A percentile compares a stretch with the other conserved stretches of the same genome.
phyloP scores from a whole-genome alignment of 2,888 invertebrate species.

The Perdita meconis region DNA sequence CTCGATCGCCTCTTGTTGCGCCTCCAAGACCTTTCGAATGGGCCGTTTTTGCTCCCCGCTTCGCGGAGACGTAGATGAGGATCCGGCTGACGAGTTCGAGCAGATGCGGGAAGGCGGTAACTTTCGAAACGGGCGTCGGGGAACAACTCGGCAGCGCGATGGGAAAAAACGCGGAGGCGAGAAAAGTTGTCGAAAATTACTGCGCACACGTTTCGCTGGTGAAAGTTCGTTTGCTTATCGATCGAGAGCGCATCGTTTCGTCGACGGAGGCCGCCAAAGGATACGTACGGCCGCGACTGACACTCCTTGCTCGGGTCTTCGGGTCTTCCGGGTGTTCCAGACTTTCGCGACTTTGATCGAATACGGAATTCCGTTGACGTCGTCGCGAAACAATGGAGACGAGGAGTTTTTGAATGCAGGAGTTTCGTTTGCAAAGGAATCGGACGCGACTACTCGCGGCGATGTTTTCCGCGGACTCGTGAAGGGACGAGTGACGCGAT shows the following conservation, averaged over 20 bases:
- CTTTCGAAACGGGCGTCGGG: conserved; percentile 22
- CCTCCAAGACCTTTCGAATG: not conserved
- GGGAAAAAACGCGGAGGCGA: conserved; percentile 30
- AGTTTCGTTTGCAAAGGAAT: not conserved
- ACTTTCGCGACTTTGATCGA: conserved; percentile 14
- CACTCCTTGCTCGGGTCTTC: too few relatives aligned
- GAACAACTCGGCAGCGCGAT: conserved; percentile 19
- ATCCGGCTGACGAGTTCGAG: not conserved
- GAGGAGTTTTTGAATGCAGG: not conserved
- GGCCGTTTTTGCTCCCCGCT: not conserved
- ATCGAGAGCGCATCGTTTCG: conserved; percentile 49
- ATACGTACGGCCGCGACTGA: conserved; percentile 12
- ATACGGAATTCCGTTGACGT: conserved; percentile 27
- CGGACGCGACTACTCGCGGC: not conserved
- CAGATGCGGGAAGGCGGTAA: not conserved
- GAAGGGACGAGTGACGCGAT: conserved; percentile 1
- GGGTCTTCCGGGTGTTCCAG: too few relatives aligned
- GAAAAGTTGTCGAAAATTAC: conserved; percentile 35
- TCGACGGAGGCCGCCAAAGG: conserved; percentile 22
- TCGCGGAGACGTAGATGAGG: not conserved
- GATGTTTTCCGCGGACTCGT: not conserved
- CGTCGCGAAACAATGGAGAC: too few relatives aligned
- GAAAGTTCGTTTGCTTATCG: conserved; percentile 46
- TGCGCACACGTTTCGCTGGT: conserved; percentile 15
- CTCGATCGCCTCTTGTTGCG: conserved; percentile 15